Conservation (phyloP, 2,888 invertebrate genomes). For the Automeris io region DNA sequence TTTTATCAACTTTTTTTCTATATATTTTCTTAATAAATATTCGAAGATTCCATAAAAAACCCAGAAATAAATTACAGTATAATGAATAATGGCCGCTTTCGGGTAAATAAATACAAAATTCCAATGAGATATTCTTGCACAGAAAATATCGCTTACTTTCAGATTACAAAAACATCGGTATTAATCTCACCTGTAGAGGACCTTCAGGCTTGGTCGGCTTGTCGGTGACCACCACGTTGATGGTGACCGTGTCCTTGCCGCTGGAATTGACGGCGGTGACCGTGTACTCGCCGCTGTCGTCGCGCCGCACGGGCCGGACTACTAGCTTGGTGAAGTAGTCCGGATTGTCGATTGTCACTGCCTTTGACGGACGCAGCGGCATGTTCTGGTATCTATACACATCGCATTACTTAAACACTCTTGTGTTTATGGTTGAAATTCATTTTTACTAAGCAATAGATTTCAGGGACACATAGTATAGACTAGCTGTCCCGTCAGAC, state of each 20-base stretch:
- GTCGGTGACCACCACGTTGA: slow-evolving; percentile 90
- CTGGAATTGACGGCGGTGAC: slow-evolving; percentile 91
- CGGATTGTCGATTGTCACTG: slow-evolving; percentile 87
- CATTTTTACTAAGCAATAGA: too few relatives aligned
- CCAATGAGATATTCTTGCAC: too few relatives aligned
- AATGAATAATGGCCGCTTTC: too few relatives aligned
- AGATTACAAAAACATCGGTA: neutral
- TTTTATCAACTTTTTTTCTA: too few relatives aligned
- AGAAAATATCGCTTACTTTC: neutral
- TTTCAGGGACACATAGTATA: too few relatives aligned
- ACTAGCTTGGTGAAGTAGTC: slow-evolving; percentile 93
- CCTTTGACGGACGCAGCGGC: slow-evolving; percentile 81
- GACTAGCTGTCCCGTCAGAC: too few relatives aligned
- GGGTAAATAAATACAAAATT: too few relatives aligned
- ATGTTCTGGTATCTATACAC: slow-evolving; percentile 82
- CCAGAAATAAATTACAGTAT: too few relatives aligned
- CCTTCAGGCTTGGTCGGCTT: slow-evolving; percentile 93
- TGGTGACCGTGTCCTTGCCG: slow-evolving; percentile 89
- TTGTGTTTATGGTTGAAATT: too few relatives aligned
- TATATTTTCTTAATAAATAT: too few relatives aligned
- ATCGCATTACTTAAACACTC: neutral
- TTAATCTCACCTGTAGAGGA: slow-evolving; percentile 83
- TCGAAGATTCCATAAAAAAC: too few relatives aligned
- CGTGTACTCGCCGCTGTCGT: slow-evolving; percentile 91
- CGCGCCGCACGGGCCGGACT: slow-evolving; percentile 86